Evolutionary conservation across 2,113 vertebrate genomes (phyloP).

Genomic region (Tenebrosternarchus preto): DNA sequence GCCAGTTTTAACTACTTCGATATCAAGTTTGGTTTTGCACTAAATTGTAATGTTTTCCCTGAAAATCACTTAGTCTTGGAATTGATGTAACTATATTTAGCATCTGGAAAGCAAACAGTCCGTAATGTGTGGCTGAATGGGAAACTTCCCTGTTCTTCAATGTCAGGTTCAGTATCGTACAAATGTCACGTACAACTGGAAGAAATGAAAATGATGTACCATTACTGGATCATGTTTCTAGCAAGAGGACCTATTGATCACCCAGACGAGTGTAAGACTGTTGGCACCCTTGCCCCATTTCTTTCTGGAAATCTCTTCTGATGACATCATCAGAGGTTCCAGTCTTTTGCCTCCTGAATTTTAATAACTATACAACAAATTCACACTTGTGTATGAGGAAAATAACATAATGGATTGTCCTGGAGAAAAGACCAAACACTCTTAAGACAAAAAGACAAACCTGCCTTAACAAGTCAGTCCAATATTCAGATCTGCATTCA

Average conservation of each 20-base stretch:
- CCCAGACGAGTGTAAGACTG: neutral
- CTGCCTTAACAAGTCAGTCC: too few relatives aligned
- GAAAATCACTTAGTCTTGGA: neutral
- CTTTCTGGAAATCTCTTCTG: neutral
- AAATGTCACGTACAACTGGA: neutral
- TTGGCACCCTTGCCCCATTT: too few relatives aligned
- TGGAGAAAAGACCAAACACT: neutral
- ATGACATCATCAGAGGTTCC: neutral
- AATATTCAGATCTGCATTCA: slow-evolving; percentile 10
- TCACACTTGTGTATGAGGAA: neutral
- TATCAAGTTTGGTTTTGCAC: neutral
- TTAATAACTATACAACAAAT: neutral
- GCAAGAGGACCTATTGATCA: neutral
- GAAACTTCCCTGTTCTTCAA: neutral
- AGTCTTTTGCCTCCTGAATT: too few relatives aligned
- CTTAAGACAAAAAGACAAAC: too few relatives aligned
- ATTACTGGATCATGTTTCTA: neutral
- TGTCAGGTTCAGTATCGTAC: neutral
- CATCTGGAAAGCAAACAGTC: neutral
- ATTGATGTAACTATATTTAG: slow-evolving; percentile 4
- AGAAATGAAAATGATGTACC: neutral
- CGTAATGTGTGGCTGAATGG: neutral
- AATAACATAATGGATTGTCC: neutral
- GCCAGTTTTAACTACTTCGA: neutral
- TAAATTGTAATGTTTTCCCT: neutral